These are phyloP conservation scores for Neocrepidodera transversa DNA, from an alignment of 2,888 invertebrate genomes.

Conservation along the genomic window DNA sequence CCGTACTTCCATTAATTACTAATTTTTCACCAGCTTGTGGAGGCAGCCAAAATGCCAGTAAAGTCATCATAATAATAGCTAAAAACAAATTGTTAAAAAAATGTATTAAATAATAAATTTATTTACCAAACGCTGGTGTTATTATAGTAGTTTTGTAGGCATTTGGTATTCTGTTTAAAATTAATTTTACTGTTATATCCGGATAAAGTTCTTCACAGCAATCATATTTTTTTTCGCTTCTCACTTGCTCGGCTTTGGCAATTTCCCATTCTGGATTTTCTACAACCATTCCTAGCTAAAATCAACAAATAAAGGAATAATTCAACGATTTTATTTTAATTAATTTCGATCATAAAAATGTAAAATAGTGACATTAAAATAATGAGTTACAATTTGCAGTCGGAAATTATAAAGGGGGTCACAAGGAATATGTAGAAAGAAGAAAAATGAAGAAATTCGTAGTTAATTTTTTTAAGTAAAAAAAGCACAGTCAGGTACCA, in stretches of 20 bases:
- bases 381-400: too few species aligned
- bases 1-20: slow-evolving; percentile 66
- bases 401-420: too few species aligned
- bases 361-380: too few species aligned
- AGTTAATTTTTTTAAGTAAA: too few species aligned
- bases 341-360: too few species aligned
- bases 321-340: too few species aligned
- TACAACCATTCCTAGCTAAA: slow-evolving; percentile 50
- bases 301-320: too few species aligned
- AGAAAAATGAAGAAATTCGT: too few species aligned
- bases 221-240: slow-evolving; percentile 59
- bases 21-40: slow-evolving; percentile 73
- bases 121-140: slow-evolving; percentile 67
- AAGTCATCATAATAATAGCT: slow-evolving; percentile 68
- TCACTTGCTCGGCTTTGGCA: slow-evolving; percentile 55
- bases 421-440: too few species aligned
- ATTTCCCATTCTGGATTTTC: slow-evolving; percentile 64
- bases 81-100: slow-evolving; percentile 38
- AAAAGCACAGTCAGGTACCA: too few species aligned
- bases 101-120: not conserved
- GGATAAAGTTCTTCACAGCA: slow-evolving; percentile 68
- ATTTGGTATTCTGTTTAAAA: slow-evolving; percentile 64
- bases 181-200: slow-evolving; percentile 63
- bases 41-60: slow-evolving; percentile 71
- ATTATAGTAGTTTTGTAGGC: slow-evolving; percentile 69